A percentile compares a stretch with the other conserved stretches of the same genome.
These are phyloP conservation scores for Geotrupes spiniger DNA, from an alignment of 2,888 invertebrate genomes.

Conservation along the genomic window DNA sequence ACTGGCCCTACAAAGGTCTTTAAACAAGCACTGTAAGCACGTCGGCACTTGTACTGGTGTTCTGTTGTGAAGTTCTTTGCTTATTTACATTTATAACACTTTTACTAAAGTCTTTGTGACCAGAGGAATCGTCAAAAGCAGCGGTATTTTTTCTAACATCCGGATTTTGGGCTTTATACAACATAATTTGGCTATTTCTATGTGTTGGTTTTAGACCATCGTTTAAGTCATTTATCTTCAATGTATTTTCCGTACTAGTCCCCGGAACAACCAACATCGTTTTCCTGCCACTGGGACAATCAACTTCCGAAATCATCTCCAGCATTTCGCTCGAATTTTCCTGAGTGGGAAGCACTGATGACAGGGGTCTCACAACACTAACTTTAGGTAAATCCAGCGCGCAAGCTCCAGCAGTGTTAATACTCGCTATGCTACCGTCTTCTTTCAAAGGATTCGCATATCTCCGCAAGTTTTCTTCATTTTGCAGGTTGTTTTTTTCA, in stretches of 20 bases:
- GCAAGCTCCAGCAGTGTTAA: constrained; percentile 44
- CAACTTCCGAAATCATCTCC: constrained; percentile 61
- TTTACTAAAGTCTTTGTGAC: constrained; percentile 74
- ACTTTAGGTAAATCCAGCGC: constrained; percentile 50
- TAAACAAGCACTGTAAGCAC: constrained; percentile 59
- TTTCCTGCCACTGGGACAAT: constrained; percentile 50
- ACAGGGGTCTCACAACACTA: constrained; percentile 48
- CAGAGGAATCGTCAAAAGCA: constrained; percentile 55
- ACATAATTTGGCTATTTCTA: constrained; percentile 62
- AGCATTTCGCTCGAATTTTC: constrained; percentile 58
- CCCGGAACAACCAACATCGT: constrained; percentile 50
- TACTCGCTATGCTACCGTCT: constrained; percentile 53
- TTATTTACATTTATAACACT: constrained; percentile 63
- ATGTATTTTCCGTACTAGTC: constrained; percentile 43
- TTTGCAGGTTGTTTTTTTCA: constrained; percentile 88
- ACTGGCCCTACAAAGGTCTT: constrained; percentile 37
- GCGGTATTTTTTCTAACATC: constrained; percentile 83
- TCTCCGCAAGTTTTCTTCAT: constrained; percentile 78
- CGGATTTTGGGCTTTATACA: constrained; percentile 82
- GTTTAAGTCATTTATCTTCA: constrained; percentile 41
- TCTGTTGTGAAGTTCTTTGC: constrained; percentile 48
- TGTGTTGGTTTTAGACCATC: constrained; percentile 51
- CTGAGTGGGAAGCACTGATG: constrained; percentile 47
- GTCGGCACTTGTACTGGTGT: constrained; percentile 46
- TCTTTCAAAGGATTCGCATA: constrained; percentile 51